phyloP scores from a whole-genome alignment of 1,140 invertebrate genomes.

The Eurosta solidaginis region DNA sequence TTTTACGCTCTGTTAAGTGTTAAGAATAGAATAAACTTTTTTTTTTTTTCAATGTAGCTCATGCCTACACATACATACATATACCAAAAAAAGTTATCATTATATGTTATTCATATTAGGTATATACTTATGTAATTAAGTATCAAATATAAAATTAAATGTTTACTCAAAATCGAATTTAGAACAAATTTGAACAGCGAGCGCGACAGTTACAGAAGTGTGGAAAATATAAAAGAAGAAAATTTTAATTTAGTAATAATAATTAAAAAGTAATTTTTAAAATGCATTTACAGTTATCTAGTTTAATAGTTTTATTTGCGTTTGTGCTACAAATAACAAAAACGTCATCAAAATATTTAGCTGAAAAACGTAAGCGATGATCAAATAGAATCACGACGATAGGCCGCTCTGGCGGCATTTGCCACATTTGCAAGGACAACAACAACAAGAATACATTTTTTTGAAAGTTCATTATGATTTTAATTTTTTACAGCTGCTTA shows the following conservation, averaged over 20 bases:
- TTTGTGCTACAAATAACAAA: background rate
- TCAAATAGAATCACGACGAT: too few species aligned
- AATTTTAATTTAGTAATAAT: background rate
- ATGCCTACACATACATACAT: background rate
- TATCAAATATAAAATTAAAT: conserved; percentile 21
- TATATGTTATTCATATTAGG: background rate
- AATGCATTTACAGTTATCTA: background rate
- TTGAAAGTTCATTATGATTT: background rate
- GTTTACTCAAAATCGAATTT: background rate
- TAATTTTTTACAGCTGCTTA: conserved; percentile 38
- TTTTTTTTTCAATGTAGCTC: too few species aligned
- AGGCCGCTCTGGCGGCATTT: too few species aligned
- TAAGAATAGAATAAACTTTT: too few species aligned
- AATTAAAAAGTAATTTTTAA: background rate
- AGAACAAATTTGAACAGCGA: background rate
- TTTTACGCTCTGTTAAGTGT: too few species aligned
- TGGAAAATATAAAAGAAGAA: too few species aligned
- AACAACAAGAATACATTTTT: too few species aligned
- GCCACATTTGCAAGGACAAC: too few species aligned
- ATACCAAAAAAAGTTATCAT: background rate
- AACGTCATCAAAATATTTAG: conserved; percentile 35
- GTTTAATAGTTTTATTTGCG: background rate
- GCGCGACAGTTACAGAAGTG: background rate
- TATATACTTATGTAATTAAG: too few species aligned
- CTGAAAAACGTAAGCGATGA: conserved; percentile 42